A percentile compares a stretch with the other conserved stretches of the same genome.
These are phyloP conservation scores for Drosophila heteroneura DNA, from an alignment of 2,888 invertebrate genomes.

Conservation along the genomic window DNA sequence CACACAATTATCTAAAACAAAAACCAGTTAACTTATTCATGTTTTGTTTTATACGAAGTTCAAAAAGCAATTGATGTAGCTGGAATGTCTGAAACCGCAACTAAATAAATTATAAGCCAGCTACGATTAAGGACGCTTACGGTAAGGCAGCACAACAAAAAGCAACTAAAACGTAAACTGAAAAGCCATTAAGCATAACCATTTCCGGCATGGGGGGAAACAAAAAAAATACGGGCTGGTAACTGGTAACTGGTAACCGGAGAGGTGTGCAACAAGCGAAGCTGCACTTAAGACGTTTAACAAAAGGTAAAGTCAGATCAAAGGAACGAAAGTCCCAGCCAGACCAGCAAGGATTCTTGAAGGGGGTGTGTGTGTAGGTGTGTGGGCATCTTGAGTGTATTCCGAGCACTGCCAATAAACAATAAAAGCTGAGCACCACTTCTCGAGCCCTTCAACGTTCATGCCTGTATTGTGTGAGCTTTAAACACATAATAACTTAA, in stretches of 20 bases:
- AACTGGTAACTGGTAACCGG: conserved; percentile 22
- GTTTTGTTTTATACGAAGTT: conserved; percentile 18
- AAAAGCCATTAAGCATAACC: conserved; percentile 75
- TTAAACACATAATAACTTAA: conserved; percentile 80
- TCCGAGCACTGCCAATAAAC: conserved; percentile 65
- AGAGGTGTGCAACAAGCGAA: conserved; percentile 65
- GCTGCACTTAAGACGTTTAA: conserved; percentile 74
- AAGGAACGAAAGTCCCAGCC: conserved; percentile 30
- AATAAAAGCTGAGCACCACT: conserved; percentile 68
- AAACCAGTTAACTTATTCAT: conserved; percentile 21
- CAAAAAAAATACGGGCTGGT: conserved; percentile 25
- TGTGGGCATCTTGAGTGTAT: conserved; percentile 26
- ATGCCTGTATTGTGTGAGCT: conserved; percentile 56
- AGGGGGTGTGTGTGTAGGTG: conserved; percentile 3
- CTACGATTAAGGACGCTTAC: conserved; percentile 31
- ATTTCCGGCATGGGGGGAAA: conserved; percentile 56
- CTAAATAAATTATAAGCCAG: conserved; percentile 60
- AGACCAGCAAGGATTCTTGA: conserved; percentile 9
- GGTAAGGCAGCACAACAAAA: conserved; percentile 8
- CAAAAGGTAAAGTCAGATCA: conserved; percentile 60
- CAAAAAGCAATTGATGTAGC: conserved; percentile 23
- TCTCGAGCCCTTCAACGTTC: conserved; percentile 27
- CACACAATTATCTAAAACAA: neutral
- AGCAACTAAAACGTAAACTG: conserved; percentile 36
- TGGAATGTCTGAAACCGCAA: conserved; percentile 25